Evolutionary conservation across 2,888 invertebrate genomes (phyloP).

Genomic region (Metallyticus violacea): DNA sequence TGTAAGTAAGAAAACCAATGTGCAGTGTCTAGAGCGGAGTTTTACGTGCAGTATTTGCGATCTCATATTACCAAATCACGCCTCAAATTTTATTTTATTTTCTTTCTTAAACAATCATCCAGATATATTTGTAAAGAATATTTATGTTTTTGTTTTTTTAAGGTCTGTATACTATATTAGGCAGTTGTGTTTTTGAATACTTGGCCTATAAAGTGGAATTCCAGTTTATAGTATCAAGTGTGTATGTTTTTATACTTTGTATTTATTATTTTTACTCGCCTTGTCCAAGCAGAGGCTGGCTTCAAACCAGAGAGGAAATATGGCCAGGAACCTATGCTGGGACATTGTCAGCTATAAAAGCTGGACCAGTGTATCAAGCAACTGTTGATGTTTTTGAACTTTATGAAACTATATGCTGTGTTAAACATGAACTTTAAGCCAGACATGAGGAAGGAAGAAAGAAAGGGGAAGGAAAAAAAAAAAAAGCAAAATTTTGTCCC

Average conservation of each 20-base stretch:
- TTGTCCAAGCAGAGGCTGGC: neutral
- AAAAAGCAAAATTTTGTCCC: neutral
- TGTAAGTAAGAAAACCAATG: neutral
- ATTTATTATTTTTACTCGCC: constrained; percentile 14
- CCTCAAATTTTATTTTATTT: constrained; percentile 22
- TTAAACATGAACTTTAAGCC: constrained; percentile 9
- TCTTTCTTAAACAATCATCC: constrained; percentile 7
- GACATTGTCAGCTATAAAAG: neutral
- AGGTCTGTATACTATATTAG: neutral
- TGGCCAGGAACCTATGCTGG: neutral
- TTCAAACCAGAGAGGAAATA: neutral
- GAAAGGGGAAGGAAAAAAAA: neutral
- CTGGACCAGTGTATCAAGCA: neutral
- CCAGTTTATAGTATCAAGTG: neutral
- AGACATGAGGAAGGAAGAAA: neutral
- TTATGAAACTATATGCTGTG: constrained; percentile 18
- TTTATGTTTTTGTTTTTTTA: constrained; percentile 1
- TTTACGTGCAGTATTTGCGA: constrained; percentile 26
- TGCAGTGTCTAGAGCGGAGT: neutral
- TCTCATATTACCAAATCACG: constrained; percentile 23
- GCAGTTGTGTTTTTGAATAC: constrained; percentile 1
- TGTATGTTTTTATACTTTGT: constrained; percentile 10
- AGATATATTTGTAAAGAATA: constrained; percentile 7
- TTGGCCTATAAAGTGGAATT: constrained; percentile 12
- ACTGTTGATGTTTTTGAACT: constrained; percentile 19